Conservation (phyloP, 2,888 invertebrate species). For the Physocephala rufipes region DNA sequence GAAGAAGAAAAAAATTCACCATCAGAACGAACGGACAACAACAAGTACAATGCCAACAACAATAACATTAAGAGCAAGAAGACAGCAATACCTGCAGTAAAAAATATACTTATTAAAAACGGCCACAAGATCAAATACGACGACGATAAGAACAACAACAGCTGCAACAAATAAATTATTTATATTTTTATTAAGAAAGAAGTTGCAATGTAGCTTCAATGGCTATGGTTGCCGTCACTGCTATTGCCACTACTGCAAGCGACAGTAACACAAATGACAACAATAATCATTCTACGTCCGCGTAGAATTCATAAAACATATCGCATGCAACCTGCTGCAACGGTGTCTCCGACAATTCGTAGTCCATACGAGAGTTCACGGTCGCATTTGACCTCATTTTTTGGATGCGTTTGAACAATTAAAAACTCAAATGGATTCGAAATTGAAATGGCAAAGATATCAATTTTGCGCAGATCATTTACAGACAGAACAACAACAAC, state of each 20-base stretch:
- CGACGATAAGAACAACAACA: conserved; percentile 7
- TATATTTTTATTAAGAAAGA: conserved; percentile 28
- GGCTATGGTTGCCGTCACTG: too few species aligned
- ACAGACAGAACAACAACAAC: too few species aligned
- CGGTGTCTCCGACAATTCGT: conserved; percentile 27
- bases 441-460: not conserved
- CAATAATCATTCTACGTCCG: not conserved
- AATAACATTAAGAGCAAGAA: not conserved
- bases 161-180: conserved; percentile 21
- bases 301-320: not conserved
- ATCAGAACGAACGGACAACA: too few species aligned
- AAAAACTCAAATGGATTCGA: conserved; percentile 25
- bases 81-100: conserved; percentile 6
- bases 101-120: not conserved
- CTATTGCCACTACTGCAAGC: too few species aligned
- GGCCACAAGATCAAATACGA: not conserved
- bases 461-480: too few species aligned
- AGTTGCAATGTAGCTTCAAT: too few species aligned
- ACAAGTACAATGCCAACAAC: not conserved
- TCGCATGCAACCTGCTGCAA: conserved; percentile 20
- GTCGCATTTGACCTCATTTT: conserved; percentile 25
- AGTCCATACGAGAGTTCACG: conserved; percentile 14
- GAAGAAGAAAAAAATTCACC: conserved; percentile 13
- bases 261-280: conserved; percentile 19
- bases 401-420: conserved; percentile 8